These are phyloP conservation scores for Oreochromis tanganicae DNA, from an alignment of 2,113 vertebrate genomes.

Conservation along the genomic window DNA sequence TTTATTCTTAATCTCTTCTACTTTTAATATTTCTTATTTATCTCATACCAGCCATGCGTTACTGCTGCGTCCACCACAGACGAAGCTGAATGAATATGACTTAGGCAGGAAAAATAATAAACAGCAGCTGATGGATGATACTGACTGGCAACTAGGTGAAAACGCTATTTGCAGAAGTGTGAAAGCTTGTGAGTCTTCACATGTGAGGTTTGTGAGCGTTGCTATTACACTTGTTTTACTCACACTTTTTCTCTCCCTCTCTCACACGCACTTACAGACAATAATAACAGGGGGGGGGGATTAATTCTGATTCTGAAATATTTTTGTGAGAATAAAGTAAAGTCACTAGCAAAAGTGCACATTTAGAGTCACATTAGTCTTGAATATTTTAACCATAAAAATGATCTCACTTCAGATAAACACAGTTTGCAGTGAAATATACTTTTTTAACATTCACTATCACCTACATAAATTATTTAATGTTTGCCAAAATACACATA, in stretches of 20 bases:
- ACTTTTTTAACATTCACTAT: neutral
- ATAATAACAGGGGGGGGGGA: neutral
- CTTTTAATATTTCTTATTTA: neutral
- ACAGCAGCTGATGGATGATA: neutral
- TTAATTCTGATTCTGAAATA: neutral
- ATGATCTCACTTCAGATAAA: neutral
- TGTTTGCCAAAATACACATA: neutral
- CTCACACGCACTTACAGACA: neutral
- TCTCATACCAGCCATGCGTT: neutral
- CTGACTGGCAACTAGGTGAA: constrained; percentile 46
- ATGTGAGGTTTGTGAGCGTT: constrained; percentile 36
- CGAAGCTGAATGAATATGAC: neutral
- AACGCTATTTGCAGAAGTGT: constrained; percentile 58
- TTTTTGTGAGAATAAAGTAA: neutral
- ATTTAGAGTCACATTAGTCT: neutral
- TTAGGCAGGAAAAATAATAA: neutral
- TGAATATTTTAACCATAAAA: neutral
- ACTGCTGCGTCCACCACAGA: neutral
- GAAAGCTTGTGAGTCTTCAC: constrained; percentile 32
- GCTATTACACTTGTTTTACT: neutral
- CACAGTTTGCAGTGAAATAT: neutral
- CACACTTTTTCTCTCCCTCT: neutral
- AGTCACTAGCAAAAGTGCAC: neutral
- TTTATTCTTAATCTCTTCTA: neutral
- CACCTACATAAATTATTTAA: neutral